Conservation (phyloP, 2,888 invertebrate species). For the Caenorhabditis virilis region DNA sequence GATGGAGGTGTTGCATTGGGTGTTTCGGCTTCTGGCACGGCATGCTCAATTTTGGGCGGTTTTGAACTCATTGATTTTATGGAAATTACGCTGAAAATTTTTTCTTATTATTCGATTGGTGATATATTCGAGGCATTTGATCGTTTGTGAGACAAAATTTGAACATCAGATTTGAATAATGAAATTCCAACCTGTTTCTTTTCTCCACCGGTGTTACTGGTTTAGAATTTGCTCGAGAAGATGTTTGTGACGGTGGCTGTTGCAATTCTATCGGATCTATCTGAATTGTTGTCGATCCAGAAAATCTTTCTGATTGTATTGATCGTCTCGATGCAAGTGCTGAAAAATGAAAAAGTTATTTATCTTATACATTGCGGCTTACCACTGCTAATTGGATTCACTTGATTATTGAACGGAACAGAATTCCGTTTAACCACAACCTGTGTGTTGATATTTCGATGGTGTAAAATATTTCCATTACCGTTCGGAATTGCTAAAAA, state of each 20-base stretch:
- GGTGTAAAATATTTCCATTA: slow-evolving; percentile 28
- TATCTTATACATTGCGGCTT: background rate
- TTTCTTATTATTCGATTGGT: too few relatives aligned
- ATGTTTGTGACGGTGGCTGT: background rate
- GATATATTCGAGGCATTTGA: too few relatives aligned
- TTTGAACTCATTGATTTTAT: too few relatives aligned
- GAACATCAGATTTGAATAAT: too few relatives aligned
- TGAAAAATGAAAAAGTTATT: slow-evolving; percentile 4
- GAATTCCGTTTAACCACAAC: background rate
- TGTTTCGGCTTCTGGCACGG: too few relatives aligned
- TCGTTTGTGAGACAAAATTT: too few relatives aligned
- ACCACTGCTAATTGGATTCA: slow-evolving; percentile 17
- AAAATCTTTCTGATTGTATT: slow-evolving; percentile 7
- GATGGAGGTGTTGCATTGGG: too few relatives aligned
- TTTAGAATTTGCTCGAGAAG: too few relatives aligned
- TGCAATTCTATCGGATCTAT: slow-evolving; percentile 11
- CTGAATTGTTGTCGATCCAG: slow-evolving; percentile 22
- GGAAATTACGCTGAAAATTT: too few relatives aligned
- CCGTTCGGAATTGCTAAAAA: slow-evolving; percentile 7
- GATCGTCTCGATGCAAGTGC: slow-evolving; percentile 6
- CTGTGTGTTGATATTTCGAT: background rate
- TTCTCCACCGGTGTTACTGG: too few relatives aligned
- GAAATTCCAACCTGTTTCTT: too few relatives aligned
- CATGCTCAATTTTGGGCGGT: too few relatives aligned
- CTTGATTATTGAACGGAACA: slow-evolving; percentile 24